Evolutionary conservation across 2,888 invertebrate genomes (phyloP).

Genomic region (Drosophila longiperda): DNA sequence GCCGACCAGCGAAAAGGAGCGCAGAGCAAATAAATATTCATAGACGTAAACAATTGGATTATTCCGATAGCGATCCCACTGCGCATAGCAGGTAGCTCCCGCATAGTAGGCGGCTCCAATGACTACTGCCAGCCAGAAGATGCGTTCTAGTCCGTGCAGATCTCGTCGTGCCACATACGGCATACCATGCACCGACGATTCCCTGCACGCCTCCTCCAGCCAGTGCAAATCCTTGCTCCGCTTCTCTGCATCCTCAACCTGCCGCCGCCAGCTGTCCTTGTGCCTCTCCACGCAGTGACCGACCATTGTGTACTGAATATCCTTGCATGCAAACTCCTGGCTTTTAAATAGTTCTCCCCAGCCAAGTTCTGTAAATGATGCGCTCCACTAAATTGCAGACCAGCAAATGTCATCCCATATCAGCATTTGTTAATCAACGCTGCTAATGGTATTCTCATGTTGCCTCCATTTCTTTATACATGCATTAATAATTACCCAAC

Average conservation of each 20-base stretch:
- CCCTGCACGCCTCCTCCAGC: slow-evolving; percentile 64
- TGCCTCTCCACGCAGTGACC: slow-evolving; percentile 7
- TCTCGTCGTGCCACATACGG: slow-evolving; percentile 76
- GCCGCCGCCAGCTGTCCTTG: background rate
- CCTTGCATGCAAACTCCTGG: slow-evolving; percentile 8
- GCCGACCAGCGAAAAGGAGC: slow-evolving; percentile 85
- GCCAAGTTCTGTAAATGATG: slow-evolving; percentile 27
- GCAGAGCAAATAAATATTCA: slow-evolving; percentile 85
- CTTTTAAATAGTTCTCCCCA: slow-evolving; percentile 10
- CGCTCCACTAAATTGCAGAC: slow-evolving; percentile 19
- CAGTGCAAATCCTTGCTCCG: slow-evolving; percentile 29
- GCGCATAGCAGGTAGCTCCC: slow-evolving; percentile 69
- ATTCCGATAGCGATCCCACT: slow-evolving; percentile 85
- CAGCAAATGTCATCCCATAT: background rate
- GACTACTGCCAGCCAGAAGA: slow-evolving; percentile 77
- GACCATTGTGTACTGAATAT: slow-evolving; percentile 48
- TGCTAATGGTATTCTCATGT: slow-evolving; percentile 56
- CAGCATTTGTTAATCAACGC: background rate
- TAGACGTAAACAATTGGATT: slow-evolving; percentile 86
- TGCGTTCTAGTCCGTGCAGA: slow-evolving; percentile 78
- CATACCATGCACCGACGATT: slow-evolving; percentile 81
- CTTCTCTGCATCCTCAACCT: slow-evolving; percentile 7
- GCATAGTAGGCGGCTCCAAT: slow-evolving; percentile 72
- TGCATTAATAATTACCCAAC: slow-evolving; percentile 63
- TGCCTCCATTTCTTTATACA: slow-evolving; percentile 31